phyloP scores from a whole-genome alignment of 1,140 invertebrate genomes.

The Caerostris extrusa region DNA sequence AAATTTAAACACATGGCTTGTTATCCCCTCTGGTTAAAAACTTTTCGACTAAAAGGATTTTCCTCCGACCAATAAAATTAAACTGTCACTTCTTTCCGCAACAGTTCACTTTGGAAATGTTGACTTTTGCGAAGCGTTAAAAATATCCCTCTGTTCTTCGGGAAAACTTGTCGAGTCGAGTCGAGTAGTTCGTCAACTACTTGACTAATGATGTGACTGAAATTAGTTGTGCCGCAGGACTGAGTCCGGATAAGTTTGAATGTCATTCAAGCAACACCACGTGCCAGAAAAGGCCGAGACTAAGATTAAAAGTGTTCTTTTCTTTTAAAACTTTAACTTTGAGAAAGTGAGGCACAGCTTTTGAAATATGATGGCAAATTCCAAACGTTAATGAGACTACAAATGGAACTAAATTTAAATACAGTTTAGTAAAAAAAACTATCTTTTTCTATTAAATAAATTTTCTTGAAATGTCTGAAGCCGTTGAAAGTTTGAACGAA shows the following conservation, averaged over 20 bases:
- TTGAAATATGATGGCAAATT: background rate
- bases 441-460: no score
- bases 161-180: background rate
- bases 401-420: background rate
- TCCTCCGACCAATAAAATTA: constrained; percentile 5
- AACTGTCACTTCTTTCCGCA: background rate
- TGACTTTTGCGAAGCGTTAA: background rate
- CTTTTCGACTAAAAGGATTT: constrained; percentile 23
- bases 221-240: constrained; percentile 2
- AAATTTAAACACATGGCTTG: constrained; percentile 20
- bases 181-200: constrained; percentile 18
- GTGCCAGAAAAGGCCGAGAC: no score
- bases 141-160: background rate
- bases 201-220: constrained; percentile 24
- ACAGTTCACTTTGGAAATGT: background rate
- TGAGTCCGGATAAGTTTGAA: background rate
- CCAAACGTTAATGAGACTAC: background rate
- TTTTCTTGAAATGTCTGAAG: no score
- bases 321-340: background rate
- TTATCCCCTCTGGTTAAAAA: constrained; percentile 35
- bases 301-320: background rate
- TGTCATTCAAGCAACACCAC: background rate
- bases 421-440: no score
- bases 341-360: background rate
- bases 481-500: no score